Evolutionary conservation across 2,888 invertebrate species (phyloP).

Genomic region (Drosophila atroscutellata): DNA sequence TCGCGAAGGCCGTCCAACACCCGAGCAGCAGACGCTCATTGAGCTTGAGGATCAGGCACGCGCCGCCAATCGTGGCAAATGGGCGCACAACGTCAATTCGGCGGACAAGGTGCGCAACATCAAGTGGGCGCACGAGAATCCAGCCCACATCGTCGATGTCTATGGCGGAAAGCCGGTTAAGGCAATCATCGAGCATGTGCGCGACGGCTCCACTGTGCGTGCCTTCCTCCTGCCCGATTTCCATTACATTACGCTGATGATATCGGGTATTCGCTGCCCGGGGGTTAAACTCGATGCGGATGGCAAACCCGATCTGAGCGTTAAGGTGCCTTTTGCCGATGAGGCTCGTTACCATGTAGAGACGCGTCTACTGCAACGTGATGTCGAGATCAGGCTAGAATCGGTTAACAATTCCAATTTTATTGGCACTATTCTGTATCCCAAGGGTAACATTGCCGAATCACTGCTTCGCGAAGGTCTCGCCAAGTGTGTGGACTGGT

Average conservation of each 20-base stretch:
- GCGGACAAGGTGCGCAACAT: slow-evolving; percentile 93
- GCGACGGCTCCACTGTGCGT: slow-evolving; percentile 98
- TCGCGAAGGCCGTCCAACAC: slow-evolving; percentile 88
- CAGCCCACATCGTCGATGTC: slow-evolving; percentile 93
- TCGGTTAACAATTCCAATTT: slow-evolving; percentile 97
- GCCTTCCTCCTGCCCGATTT: slow-evolving; percentile 96
- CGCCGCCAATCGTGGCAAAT: slow-evolving; percentile 93
- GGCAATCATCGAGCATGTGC: slow-evolving; percentile 98
- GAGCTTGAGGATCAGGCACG: slow-evolving; percentile 97
- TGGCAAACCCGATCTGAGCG: slow-evolving; percentile 89
- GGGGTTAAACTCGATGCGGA: slow-evolving; percentile 92
- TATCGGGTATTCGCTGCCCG: slow-evolving; percentile 96
- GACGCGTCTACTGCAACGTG: slow-evolving; percentile 94
- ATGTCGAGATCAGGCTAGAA: slow-evolving; percentile 95
- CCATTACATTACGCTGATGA: slow-evolving; percentile 96
- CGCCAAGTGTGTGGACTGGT: slow-evolving; percentile 97
- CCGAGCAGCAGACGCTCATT: slow-evolving; percentile 89
- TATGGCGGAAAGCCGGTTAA: slow-evolving; percentile 93
- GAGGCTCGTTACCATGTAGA: slow-evolving; percentile 98
- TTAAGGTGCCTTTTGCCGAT: slow-evolving; percentile 90
- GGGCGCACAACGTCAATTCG: slow-evolving; percentile 86
- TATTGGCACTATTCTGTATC: slow-evolving; percentile 96
- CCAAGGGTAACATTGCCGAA: slow-evolving; percentile 97
- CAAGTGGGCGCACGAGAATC: slow-evolving; percentile 95
- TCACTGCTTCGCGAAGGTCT: slow-evolving; percentile 94